Evolutionary conservation across 2,113 vertebrate species (phyloP), one percentile per base, ranked within the genome.

Genomic region (Sphyrna mokarran): DNA sequence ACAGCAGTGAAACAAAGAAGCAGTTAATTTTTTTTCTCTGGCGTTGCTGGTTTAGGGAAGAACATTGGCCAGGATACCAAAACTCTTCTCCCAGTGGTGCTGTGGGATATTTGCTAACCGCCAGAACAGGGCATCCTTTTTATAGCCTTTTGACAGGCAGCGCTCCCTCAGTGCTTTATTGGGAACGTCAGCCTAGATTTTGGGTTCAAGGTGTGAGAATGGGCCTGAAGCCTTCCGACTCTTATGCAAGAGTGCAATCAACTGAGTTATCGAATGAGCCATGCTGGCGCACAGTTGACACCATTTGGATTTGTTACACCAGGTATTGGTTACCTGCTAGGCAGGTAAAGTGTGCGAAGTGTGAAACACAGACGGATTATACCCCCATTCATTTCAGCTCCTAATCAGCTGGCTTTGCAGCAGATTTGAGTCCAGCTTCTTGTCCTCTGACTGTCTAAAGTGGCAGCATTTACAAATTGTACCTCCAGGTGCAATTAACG

Each of bases 241-340:
- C n/a, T 37, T 16, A 80, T 40, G 78, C 37, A 40, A 83, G 78
- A 83, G 78, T 83, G 37, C n/a, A 37, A 18, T 83, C 78, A 20
- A 83, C 78, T 83, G 37, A 37, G 78, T 40, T 83, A 83, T 40
- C 78, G 40, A 40, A 83, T 83, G n/a, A 40, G 78, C 37, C 78
- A 83, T 0, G 78, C 78, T 40, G 78, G 78, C 78, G 20, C 78
- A 83, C 78, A 83, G 78, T 37, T 80, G 78, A 80, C 13, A 80
- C 78, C 78, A 83, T 83, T 83, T 83, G 37, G 78, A 83, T 40
- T 83, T 83, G 78, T 83, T 83, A 83, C 78, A 83, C 78, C 78
- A 83, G 78, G 78, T 83, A 83, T 83, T 83, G 78, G 78, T 80
- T 37, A 80, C 78, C 78, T 4, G 78, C 78, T 80, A 37, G 37